Base-by-base conservation (phyloP, 2,888 invertebrate species). In the Spilosoma lubricipeda region DNA sequence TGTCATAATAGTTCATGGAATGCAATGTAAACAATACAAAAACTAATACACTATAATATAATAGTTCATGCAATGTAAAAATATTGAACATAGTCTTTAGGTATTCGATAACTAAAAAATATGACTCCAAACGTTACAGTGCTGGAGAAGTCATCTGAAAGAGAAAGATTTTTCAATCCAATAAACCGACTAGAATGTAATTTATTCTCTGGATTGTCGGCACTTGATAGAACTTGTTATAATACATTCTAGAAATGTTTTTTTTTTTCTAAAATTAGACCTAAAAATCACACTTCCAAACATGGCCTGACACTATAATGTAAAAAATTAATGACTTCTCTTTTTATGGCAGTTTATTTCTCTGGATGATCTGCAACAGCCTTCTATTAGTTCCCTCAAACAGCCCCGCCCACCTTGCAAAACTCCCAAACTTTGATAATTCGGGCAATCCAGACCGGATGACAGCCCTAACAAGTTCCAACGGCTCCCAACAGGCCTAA, bases 401-500 rank as follows among this genome's bases (percentile, higher is more conserved):
- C 52, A n/a, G 3, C 13, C 3, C 8, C 56, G 56, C 8, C 30
- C 39, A 36, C 20, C 33, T 15, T 18, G 30, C 63, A 30, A 36
- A 52, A 48, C 20, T 11, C 7, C 33, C 13, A 71, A 74, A 71
- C 71, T 74, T 39, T 59, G 30, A 39, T 36, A 74, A 63, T 74
- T 71, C 48, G 30, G 45, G 3, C 18, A 63, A 45, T 48, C 36
- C 33, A 39, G 20, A 9, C 27, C n/a, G 65, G 11, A 52, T 70
- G 72, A 64, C 74, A 77, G 76, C 80, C 78, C 75, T 75, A 75
- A 68, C 52, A 59, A 74, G 70, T 74, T 68, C 64, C 76, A 73
- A 77, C 68, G 76, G 48, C 72, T 77, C 77, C 79, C 80, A 78
- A 67, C 75, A 77, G 73, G 75, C 81, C 78, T 77, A 78, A 77